A percentile compares a stretch with the other conserved stretches of the same genome.
Conservation (phyloP, 2,113 vertebrate genomes). For the Rhinoderma darwinii region DNA sequence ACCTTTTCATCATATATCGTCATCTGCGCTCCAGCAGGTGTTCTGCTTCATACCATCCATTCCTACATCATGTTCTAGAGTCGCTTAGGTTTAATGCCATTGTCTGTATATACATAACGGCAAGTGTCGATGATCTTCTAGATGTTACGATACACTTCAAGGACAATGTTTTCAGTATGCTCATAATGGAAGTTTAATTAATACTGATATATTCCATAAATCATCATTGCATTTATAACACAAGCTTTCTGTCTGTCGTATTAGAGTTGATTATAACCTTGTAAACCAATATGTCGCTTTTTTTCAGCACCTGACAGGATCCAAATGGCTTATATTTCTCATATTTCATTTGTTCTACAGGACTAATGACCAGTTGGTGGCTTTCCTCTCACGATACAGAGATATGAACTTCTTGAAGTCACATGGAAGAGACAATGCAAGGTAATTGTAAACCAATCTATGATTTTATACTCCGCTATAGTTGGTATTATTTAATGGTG, state of each 20-base stretch:
- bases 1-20: neutral
- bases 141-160: slow-evolving; percentile 28
- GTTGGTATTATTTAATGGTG: neutral
- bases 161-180: slow-evolving; percentile 21
- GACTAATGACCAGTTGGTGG: slow-evolving; percentile 94
- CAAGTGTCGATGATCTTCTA: neutral
- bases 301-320: neutral
- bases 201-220: slow-evolving; percentile 22
- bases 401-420: slow-evolving; percentile 99
- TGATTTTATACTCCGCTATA: neutral
- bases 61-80: neutral
- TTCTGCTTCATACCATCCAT: neutral
- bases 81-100: neutral
- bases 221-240: slow-evolving; percentile 6
- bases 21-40: neutral
- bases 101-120: neutral
- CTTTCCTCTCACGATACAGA: slow-evolving; percentile 93
- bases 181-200: slow-evolving; percentile 32
- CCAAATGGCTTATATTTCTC: slow-evolving; percentile 2
- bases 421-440: slow-evolving; percentile 95
- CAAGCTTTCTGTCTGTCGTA: neutral
- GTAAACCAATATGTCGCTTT: slow-evolving; percentile 4
- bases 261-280: slow-evolving; percentile 35
- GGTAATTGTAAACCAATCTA: slow-evolving; percentile 71
- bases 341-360: slow-evolving; percentile 71